Evolutionary conservation across 1,140 invertebrate genomes (phyloP), one percentile per base, ranked within the genome.

Genomic region (Euura lappo): DNA sequence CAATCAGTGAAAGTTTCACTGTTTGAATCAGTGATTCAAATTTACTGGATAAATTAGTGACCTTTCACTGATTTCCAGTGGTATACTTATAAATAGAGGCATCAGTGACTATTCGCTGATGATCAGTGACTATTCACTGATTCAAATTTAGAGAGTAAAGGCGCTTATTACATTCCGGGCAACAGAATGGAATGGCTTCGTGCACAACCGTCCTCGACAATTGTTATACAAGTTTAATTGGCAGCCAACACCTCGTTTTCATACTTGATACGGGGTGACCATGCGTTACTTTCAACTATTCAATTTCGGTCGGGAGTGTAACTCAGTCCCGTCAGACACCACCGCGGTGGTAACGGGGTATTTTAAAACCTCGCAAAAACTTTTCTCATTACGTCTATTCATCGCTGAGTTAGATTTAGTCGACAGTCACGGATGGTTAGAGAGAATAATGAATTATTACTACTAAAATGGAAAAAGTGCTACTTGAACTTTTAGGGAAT

Each of bases 321-420:
- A 28, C 28, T 28, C 28, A 28, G 28, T 28, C 28, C 28, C 28
- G 28, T 28, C 28, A 28, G 28, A 28, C 28, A 28, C 28, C 28
- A 28, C 28, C 28, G 28, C 28, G 28, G 28, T 28, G 28, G 28
- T 28, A 28, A 28, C 28, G 28, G 28, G 28, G 28, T 28, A 5
- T 60, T 60, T 60, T 60, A 60, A 60, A 60, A 60, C 51, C 51
- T 11, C 51, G 51, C 10, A 11, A 6, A 11, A 60, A 60, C 51
- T 60, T 60, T 60, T 60, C 51, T 60, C 51, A 60, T 60, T 60
- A 60, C 51, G 51, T 60, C 51, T 8, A 60, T 60, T 60, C 51
- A 60, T 60, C 51, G 51, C 51, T 3, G 8, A n/a, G 51, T 60
- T n/a, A 60, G 72, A 65, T 65, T 46, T 44, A 44, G 10, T 13